These are phyloP conservation scores for Siphamia tubifer DNA, from an alignment of 2,113 vertebrate species.

Conservation along the genomic window DNA sequence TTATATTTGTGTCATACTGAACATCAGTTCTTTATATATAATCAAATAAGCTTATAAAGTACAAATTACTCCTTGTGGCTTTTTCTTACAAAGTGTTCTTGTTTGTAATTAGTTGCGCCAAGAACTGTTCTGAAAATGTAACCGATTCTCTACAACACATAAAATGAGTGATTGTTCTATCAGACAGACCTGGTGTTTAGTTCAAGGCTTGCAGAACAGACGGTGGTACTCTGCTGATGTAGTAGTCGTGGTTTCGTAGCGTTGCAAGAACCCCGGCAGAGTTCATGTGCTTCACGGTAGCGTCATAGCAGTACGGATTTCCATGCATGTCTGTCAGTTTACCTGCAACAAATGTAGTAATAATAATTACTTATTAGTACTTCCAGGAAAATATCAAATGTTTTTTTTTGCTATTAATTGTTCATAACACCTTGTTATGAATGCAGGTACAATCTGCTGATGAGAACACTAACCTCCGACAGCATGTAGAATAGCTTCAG, in stretches of 20 bases:
- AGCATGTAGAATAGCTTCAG: constrained; percentile 92
- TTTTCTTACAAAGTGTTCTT: no score
- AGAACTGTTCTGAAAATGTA: neutral
- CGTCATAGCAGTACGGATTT: constrained; percentile 87
- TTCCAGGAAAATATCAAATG: no score
- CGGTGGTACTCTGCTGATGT: constrained; percentile 87
- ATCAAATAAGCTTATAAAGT: no score
- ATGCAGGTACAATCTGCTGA: no score
- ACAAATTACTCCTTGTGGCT: no score
- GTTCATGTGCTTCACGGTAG: constrained; percentile 95
- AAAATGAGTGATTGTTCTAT: neutral
- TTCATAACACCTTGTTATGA: no score
- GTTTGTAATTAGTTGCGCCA: no score
- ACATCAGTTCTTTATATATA: no score
- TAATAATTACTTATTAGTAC: no score
- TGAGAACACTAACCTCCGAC: no score
- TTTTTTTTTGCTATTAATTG: no score
- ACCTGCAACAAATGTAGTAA: constrained; percentile 71
- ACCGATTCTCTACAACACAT: neutral
- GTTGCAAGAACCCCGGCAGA: constrained; percentile 92
- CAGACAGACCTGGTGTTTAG: constrained; percentile 35
- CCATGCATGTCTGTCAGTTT: constrained; percentile 93
- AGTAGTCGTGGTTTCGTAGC: constrained; percentile 90
- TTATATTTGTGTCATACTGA: no score
- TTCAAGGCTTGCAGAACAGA: constrained; percentile 85